phyloP scores from a whole-genome alignment of 2,888 invertebrate species.

The Epirrita christyi region DNA sequence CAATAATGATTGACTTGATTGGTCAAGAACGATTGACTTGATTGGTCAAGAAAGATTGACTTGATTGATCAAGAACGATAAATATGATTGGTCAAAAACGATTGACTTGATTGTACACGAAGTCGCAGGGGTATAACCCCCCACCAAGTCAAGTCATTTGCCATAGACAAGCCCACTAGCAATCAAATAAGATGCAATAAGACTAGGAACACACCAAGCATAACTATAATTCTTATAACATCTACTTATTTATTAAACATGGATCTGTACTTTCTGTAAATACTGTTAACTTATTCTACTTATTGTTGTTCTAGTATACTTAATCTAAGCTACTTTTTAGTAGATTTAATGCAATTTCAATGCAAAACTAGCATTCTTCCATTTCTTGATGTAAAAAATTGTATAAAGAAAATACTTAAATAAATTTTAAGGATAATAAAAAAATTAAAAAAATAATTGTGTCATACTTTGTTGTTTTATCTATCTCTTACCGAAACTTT shows the following conservation, averaged over 20 bases:
- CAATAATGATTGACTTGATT: neutral
- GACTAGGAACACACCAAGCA: conserved; percentile 20
- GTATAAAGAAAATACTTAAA: neutral
- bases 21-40: neutral
- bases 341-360: conserved; percentile 32
- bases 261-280: conserved; percentile 43
- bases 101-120: too few species aligned
- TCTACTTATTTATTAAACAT: conserved; percentile 26
- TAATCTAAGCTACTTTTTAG: conserved; percentile 31
- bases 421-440: conserved; percentile 3
- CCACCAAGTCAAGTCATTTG: neutral
- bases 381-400: conserved; percentile 5
- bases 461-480: conserved; percentile 5
- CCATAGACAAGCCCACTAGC: neutral
- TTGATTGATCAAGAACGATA: neutral
- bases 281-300: conserved; percentile 52
- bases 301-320: conserved; percentile 37
- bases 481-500: neutral
- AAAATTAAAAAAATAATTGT: neutral
- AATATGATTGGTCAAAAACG: neutral
- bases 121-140: too few species aligned
- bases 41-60: neutral
- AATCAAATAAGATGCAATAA: neutral
- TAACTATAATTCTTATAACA: conserved; percentile 4
- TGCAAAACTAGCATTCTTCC: conserved; percentile 15